A percentile compares a stretch with the other conserved stretches of the same genome.
These are phyloP conservation scores for Noctua fimbriata DNA, from an alignment of 2,888 invertebrate species.

Conservation along the genomic window DNA sequence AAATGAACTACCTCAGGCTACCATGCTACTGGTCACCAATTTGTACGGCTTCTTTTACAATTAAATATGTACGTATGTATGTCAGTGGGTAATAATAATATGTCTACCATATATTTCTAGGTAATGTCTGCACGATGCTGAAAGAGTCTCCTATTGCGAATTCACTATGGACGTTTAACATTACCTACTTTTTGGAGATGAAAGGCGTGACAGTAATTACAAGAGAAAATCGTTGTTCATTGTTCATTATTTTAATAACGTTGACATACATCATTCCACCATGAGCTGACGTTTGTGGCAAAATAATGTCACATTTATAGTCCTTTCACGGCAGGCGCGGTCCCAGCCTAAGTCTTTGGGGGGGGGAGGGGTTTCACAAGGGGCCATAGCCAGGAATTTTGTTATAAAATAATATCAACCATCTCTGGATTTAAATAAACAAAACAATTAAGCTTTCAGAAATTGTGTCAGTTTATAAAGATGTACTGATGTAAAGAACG, in stretches of 20 bases:
- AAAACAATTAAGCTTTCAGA: too few relatives aligned
- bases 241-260: conserved; percentile 24
- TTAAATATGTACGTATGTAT: too few relatives aligned
- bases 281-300: neutral
- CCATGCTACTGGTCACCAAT: too few relatives aligned
- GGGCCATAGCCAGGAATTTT: too few relatives aligned
- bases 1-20: too few relatives aligned
- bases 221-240: conserved; percentile 23
- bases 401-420: too few relatives aligned
- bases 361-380: too few relatives aligned
- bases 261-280: conserved; percentile 4
- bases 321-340: neutral
- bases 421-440: too few relatives aligned
- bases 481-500: too few relatives aligned
- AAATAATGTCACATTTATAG: neutral
- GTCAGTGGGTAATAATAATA: neutral
- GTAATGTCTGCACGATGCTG: neutral
- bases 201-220: conserved; percentile 20
- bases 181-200: conserved; percentile 6
- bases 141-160: neutral
- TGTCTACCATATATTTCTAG: neutral
- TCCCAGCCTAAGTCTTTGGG: too few relatives aligned
- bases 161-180: neutral
- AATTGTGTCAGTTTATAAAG: too few relatives aligned
- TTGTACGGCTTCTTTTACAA: too few relatives aligned